Evolutionary conservation across 2,888 invertebrate genomes (phyloP), one percentile per base, ranked within the genome.

Genomic region (Perizoma affinitatum): DNA sequence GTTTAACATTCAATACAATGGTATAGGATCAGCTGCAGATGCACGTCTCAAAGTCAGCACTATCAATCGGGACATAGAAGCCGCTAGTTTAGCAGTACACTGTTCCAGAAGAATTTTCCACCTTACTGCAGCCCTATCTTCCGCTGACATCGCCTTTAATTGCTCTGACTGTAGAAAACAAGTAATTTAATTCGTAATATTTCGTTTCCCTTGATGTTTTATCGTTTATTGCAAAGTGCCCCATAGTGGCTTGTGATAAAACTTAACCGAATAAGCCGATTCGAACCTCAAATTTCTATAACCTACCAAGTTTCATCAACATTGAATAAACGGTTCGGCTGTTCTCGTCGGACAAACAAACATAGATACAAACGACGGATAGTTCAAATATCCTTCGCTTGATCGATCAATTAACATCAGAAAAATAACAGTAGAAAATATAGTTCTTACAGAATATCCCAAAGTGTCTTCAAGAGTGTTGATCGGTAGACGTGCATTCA

Each of bases 81-180:
- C 83, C 1, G 86, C 90, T 7, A 95, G 72, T 61, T 94, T 93
- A 0, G 93, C 92, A 54, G 92, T 93, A 74, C 95, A 95, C 63
- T 95, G 93, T 74, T 95, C 94, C 68, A 96, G 79, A 5, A 96
- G 87, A 54, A 93, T 90, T 56, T 88, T 90, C 95, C 96, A 96
- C 74, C 95, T 95, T 0, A 95, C 70, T 0, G 85, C 76, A 5
- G 92, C 88, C 67, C 94, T 93, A 41, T 93, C 87, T 4, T 93
- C 91, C 0, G 91, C 74, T 0, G 88, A 74, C 86, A 95, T 88
- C 4, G 75, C 70, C 50, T 90, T 84, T 73, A 96, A 93, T 46
- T 94, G 90, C 8, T 89, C 79, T 0, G 90, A 86, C 94, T 95
- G 70, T 68, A 48, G n/a, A 63, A 45, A 50, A 54, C 7, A 43